Base-by-base conservation (phyloP, 1,140 invertebrate species). In the Latrodectus geometricus region DNA sequence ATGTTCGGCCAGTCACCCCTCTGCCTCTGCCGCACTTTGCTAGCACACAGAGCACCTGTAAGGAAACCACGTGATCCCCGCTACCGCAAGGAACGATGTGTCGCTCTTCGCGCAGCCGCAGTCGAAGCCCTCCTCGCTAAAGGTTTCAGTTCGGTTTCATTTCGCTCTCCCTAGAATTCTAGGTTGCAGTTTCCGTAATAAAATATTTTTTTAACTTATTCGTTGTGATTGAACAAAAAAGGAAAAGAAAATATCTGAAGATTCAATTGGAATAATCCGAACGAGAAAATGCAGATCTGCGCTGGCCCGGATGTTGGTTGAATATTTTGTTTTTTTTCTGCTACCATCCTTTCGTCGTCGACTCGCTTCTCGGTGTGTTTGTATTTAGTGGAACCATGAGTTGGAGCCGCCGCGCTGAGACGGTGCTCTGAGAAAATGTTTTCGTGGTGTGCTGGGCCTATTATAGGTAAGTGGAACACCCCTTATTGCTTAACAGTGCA, bases 21-120 rank as follows among this genome's bases (percentile, higher is more conserved):
- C 69, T 17, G 21, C 35, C 50, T 50, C 12, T 83, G 61, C 81
- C 72, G 72, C 54, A 83, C 81, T 75, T 66, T 35, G 72, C 81
- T 61, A 65, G 65, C 54, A 48, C 66, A 70, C 66, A 70, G 69
- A 83, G 81, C 81, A 83, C 81, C 70, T 74, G 72, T 75, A 83
- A 83, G 73, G 54, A 61, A 75, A 50, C 81, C 81, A 83, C 81
- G 81, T 83, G 81, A 83, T 83, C 81, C 49, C 81, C 48, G 81
- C 81, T 83, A 83, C 81, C 81, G 79, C 79, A 82, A 82, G 79
- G 52, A 72, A 69, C 72, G 72, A 74, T 83, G 54, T 68, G 54
- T 69, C 48, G 23, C 56, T 49, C n/a, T 23, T 83, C 54, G 81
- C 81, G 81, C 81, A 83, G 81, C 52, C 81, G 81, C 81, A 61